A percentile compares a stretch with the other conserved stretches of the same genome.
These are phyloP conservation scores for Albula goreensis DNA, from an alignment of 2,113 vertebrate genomes.

Conservation along the genomic window DNA sequence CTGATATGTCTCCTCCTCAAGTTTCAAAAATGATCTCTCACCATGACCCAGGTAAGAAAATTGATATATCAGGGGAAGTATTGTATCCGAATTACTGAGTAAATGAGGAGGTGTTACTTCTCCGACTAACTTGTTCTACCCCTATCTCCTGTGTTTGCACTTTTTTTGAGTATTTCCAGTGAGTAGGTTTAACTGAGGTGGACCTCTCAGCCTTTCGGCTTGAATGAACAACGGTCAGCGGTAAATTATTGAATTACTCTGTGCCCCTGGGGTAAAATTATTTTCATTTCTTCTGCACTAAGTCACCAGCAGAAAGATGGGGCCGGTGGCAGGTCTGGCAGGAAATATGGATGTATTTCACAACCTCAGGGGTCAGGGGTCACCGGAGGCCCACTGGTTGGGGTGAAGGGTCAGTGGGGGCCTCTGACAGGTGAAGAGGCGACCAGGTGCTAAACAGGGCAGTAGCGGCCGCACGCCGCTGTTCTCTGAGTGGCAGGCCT, in stretches of 20 bases:
- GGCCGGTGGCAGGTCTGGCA: constrained; percentile 17
- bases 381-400: background rate
- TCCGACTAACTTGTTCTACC: too few species aligned
- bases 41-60: too few species aligned
- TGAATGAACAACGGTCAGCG: background rate
- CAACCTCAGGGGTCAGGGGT: constrained; percentile 21
- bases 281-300: background rate
- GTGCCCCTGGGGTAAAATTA: background rate
- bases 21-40: too few species aligned
- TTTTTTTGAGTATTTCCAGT: too few species aligned
- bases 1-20: too few species aligned
- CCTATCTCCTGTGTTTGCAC: too few species aligned
- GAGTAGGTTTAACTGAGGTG: too few species aligned
- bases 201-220: too few species aligned
- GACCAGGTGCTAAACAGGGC: constrained; percentile 64
- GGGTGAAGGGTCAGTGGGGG: constrained; percentile 27
- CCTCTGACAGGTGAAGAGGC: constrained; percentile 59
- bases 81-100: too few species aligned
- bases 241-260: background rate
- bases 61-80: too few species aligned
- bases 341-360: constrained; percentile 51
- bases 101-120: too few species aligned
- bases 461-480: constrained; percentile 23
- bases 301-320: background rate
- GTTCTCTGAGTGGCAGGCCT: constrained; percentile 39